Evolutionary conservation across 2,888 invertebrate species (phyloP), one percentile per base, ranked within the genome.

Genomic region (Reticulitermes lucifugus): DNA sequence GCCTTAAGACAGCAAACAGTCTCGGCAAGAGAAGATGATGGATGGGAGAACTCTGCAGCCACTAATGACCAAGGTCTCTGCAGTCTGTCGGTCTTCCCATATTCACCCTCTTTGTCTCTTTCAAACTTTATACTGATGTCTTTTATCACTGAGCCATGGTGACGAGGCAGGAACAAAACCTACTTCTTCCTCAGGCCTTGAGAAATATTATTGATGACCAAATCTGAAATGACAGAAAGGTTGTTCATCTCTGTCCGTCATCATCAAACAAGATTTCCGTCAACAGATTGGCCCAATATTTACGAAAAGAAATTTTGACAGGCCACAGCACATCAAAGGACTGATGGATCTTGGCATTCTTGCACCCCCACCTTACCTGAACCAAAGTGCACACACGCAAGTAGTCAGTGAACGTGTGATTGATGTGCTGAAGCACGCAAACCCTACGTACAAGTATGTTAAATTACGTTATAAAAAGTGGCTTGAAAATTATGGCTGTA

Each of bases 221-320:
- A 90, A 90, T 90, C 90, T 90, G 89, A 90, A 90, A 90, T 90
- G 90, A 90, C 90, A 89, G 79, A 80, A 84, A 89, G 88, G 89
- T 88, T 89, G 90, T 90, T 90, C 90, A 90, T 90, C 90, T 90
- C 90, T 89, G 90, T 86, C 86, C 83, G 77, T 83, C 83, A 79
- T 82, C 84, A 85, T 86, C 83, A 83, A 83, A 77, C 84, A 86
- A 84, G 82, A 86, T 84, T 86, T 86, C 86, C 84, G 84, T 86
- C 86, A 84, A 86, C 84, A 86, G 84, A 86, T 86, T 84, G 84
- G 75, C 81, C 77, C n/a, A 77, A 77, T 77, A 77, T 77, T 77
- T 77, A 77, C 77, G 77, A 46, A 77, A 46, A 65, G 65, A 65
- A 65, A 65, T 65, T 65, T 25, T 65, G 65, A 65, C 65, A 65